Conservation (phyloP, 2,797 vertebrate genomes). For the Enteromius afrohamiltoni region DNA sequence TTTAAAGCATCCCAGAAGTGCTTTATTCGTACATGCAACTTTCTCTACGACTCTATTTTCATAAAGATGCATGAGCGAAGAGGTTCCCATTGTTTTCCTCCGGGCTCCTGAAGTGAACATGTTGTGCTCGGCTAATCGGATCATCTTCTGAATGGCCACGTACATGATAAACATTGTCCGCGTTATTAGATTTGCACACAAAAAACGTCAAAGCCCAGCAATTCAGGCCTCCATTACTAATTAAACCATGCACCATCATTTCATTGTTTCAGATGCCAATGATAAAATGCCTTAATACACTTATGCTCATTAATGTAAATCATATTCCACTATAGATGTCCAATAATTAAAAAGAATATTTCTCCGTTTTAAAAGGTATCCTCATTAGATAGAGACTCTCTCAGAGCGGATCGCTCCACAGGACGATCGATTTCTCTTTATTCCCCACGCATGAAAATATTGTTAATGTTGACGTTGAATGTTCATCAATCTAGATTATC, state of each 20-base stretch:
- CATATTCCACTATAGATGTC: slow-evolving; percentile 88
- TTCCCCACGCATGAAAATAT: slow-evolving; percentile 73
- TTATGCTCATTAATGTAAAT: slow-evolving; percentile 88
- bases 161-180: slow-evolving; percentile 79
- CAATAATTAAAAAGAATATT: slow-evolving; percentile 87
- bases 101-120: neutral
- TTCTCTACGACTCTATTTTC: neutral
- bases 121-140: slow-evolving; percentile 67
- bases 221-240: slow-evolving; percentile 82
- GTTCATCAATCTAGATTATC: slow-evolving; percentile 85
- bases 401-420: slow-evolving; percentile 79
- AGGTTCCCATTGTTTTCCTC: neutral
- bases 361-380: slow-evolving; percentile 75
- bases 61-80: neutral
- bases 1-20: slow-evolving; percentile 19
- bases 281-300: slow-evolving; percentile 86
- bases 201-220: slow-evolving; percentile 81
- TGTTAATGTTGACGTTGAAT: slow-evolving; percentile 82
- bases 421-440: slow-evolving; percentile 78
- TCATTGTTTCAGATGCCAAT: slow-evolving; percentile 79
- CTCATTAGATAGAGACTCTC: slow-evolving; percentile 79
- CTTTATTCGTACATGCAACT: neutral
- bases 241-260: slow-evolving; percentile 82
- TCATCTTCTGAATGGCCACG: slow-evolving; percentile 75
- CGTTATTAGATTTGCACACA: slow-evolving; percentile 80